Percentiles rank a stretch among this genome's conserved stretches.
Evolutionary conservation across 1,140 invertebrate species (phyloP).

Genomic region (Eurosta solidaginis): DNA sequence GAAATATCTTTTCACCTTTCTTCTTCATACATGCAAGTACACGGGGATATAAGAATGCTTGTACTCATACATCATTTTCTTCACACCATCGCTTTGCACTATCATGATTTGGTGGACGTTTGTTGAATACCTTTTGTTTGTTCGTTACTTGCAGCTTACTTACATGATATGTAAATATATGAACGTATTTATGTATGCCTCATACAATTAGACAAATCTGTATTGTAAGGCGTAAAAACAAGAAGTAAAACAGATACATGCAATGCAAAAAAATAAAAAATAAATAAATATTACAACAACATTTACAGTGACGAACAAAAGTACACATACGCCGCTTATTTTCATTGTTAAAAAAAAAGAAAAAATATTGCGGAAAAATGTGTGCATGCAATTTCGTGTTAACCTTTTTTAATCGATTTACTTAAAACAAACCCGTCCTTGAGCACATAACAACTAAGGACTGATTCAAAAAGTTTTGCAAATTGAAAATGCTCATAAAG

Average conservation of each 20-base stretch:
- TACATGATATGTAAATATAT: background rate
- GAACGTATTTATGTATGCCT: background rate
- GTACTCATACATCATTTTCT: background rate
- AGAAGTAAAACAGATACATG: background rate
- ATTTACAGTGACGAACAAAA: too few relatives aligned
- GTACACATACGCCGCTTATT: too few relatives aligned
- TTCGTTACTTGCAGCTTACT: background rate
- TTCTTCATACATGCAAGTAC: too few relatives aligned
- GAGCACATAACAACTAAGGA: too few relatives aligned
- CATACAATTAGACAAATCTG: constrained; percentile 14
- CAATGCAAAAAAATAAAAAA: background rate
- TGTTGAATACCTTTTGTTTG: background rate
- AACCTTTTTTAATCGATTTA: too few relatives aligned
- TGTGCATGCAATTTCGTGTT: too few relatives aligned
- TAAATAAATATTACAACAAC: background rate
- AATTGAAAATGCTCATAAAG: too few relatives aligned
- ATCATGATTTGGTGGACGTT: background rate
- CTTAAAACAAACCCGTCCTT: too few relatives aligned
- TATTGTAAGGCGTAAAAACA: background rate
- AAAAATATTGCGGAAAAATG: too few relatives aligned
- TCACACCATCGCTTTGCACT: background rate
- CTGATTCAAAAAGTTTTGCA: too few relatives aligned
- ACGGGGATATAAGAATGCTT: too few relatives aligned
- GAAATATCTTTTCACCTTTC: background rate
- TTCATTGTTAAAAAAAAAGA: too few relatives aligned